A percentile compares a stretch with the other conserved stretches of the same genome.
These are phyloP conservation scores for Conus betulinus DNA, from an alignment of 1,140 invertebrate genomes.

Conservation along the genomic window DNA sequence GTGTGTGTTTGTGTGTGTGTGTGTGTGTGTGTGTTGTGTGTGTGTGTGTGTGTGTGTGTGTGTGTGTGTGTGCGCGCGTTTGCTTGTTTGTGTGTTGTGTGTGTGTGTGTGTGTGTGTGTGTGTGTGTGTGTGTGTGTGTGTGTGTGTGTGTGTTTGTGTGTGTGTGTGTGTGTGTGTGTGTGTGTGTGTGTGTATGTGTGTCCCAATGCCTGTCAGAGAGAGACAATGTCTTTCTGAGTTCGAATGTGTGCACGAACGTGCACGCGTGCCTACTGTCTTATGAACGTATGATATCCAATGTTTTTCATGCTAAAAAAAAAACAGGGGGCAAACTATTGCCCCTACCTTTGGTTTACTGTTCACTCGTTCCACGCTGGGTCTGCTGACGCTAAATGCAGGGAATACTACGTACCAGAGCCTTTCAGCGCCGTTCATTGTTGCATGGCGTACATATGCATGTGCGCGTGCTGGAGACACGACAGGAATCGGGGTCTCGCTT, in stretches of 20 bases:
- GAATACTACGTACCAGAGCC: not conserved
- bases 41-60: constrained; percentile 12
- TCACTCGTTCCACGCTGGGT: no score
- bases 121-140: constrained; percentile 5
- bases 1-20: not conserved
- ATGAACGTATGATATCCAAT: not conserved
- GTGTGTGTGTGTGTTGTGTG: not conserved
- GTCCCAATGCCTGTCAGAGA: not conserved
- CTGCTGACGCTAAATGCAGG: no score
- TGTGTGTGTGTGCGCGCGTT: no score
- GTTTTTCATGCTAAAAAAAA: no score
- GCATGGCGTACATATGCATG: not conserved
- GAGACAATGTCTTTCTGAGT: not conserved
- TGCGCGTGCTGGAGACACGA: constrained; percentile 7
- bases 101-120: no score
- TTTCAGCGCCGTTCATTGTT: not conserved
- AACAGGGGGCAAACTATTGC: not conserved
- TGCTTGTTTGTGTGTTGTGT: no score
- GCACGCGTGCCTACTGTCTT: not conserved
- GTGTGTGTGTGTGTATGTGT: constrained; percentile 8
- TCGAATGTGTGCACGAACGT: not conserved
- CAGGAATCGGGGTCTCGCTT: not conserved
- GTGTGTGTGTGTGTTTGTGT: not conserved
- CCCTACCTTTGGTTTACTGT: no score
- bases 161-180: not conserved